Evolutionary conservation across 2,113 vertebrate species (phyloP).

Genomic region (Cardinalis cardinalis): DNA sequence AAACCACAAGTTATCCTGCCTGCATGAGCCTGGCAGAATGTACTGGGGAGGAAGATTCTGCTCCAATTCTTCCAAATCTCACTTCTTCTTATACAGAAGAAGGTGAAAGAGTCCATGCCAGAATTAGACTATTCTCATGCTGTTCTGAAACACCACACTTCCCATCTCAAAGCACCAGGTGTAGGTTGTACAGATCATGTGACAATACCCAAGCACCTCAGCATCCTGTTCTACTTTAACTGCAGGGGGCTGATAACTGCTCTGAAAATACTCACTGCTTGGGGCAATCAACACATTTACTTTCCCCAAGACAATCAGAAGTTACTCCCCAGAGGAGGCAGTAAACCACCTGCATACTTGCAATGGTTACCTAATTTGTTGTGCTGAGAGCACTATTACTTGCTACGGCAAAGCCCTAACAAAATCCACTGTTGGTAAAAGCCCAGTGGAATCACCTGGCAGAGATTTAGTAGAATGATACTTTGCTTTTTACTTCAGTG

Average conservation of each 20-base stretch:
- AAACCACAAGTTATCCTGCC: background rate
- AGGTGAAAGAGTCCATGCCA: background rate
- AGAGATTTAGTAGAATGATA: background rate
- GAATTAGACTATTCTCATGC: background rate
- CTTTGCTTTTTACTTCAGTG: background rate
- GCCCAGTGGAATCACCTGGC: background rate
- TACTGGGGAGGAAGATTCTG: background rate
- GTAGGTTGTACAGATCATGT: background rate
- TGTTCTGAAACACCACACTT: background rate
- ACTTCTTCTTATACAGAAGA: background rate
- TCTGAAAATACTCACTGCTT: background rate
- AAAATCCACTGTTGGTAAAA: background rate
- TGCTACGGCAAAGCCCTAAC: background rate
- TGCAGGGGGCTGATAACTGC: background rate
- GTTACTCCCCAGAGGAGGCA: background rate
- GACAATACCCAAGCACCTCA: background rate
- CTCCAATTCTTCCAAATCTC: background rate
- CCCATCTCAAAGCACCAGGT: background rate
- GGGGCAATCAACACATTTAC: background rate
- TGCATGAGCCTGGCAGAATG: background rate
- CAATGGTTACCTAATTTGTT: background rate
- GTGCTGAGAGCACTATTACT: background rate
- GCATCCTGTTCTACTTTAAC: background rate
- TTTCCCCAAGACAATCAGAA: background rate
- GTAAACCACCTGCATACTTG: background rate